Percentiles rank a stretch among this genome's conserved stretches.
These are phyloP conservation scores for Mycetomoellerius zeteki DNA, from an alignment of 1,140 invertebrate species.

Conservation along the genomic window DNA sequence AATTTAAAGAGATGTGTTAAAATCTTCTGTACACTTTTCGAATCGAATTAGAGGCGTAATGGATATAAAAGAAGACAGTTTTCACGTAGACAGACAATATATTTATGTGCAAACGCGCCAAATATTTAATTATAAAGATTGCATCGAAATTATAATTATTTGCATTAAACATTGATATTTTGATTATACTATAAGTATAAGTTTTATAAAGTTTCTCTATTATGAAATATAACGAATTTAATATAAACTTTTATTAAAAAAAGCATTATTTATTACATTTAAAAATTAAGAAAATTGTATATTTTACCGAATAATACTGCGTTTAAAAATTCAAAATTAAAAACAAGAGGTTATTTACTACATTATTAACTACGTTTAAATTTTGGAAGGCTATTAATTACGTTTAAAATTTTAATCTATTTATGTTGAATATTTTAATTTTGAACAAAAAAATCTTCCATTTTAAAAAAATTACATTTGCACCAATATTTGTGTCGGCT, in stretches of 20 bases:
- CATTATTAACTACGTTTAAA: not conserved
- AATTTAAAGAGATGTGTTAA: not conserved
- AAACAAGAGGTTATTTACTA: too few species aligned
- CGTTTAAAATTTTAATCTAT: not conserved
- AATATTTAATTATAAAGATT: not conserved
- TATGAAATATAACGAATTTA: not conserved
- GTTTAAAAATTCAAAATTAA: too few species aligned
- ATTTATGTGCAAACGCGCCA: not conserved
- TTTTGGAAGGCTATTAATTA: not conserved
- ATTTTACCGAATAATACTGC: too few species aligned
- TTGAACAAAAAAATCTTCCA: not conserved
- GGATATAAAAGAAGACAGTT: not conserved
- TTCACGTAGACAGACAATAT: not conserved
- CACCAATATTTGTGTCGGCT: not conserved
- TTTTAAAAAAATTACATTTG: not conserved
- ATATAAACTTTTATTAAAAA: not conserved
- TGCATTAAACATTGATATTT: not conserved
- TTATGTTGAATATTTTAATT: not conserved
- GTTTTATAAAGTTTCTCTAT: not conserved
- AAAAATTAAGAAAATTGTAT: not conserved
- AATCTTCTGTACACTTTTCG: not conserved
- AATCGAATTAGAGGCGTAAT: not conserved
- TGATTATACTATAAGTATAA: too few species aligned
- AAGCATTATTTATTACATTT: not conserved
- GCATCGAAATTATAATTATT: not conserved